Conservation (phyloP, 2,797 vertebrate genomes). For the Phalloptychus januarius region DNA sequence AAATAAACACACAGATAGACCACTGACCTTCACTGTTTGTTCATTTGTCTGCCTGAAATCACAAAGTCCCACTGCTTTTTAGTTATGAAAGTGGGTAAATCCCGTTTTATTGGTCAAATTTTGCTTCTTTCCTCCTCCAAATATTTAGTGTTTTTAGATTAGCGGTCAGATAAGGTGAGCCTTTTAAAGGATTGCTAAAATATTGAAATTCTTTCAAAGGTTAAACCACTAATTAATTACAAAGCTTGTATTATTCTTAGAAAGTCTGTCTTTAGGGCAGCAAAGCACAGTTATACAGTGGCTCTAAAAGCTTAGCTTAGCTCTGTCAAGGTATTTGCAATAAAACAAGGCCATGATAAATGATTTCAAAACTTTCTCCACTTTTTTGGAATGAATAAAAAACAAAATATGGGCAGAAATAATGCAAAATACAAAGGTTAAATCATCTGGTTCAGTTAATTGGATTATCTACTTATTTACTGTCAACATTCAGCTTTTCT, state of each 20-base stretch:
- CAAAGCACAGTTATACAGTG: neutral
- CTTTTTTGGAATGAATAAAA: neutral
- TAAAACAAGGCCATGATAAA: neutral
- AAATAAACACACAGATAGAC: slow-evolving; percentile 53
- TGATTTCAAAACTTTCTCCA: neutral
- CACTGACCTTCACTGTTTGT: slow-evolving; percentile 19
- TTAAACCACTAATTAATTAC: neutral
- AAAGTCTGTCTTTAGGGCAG: neutral
- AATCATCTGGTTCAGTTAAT: neutral
- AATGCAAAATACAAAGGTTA: neutral
- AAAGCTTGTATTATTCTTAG: neutral
- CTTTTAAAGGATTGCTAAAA: neutral
- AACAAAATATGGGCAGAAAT: neutral
- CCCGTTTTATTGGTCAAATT: neutral
- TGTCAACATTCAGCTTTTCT: neutral
- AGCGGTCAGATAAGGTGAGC: neutral
- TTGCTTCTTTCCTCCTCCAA: neutral
- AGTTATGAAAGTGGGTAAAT: neutral
- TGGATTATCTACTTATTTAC: neutral
- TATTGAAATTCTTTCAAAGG: neutral
- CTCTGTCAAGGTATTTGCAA: neutral
- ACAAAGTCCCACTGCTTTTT: neutral
- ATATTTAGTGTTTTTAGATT: neutral
- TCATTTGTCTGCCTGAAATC: slow-evolving; percentile 15
- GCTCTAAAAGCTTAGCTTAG: neutral